Conservation (phyloP, 1,140 invertebrate genomes). For the Formica exsecta region DNA sequence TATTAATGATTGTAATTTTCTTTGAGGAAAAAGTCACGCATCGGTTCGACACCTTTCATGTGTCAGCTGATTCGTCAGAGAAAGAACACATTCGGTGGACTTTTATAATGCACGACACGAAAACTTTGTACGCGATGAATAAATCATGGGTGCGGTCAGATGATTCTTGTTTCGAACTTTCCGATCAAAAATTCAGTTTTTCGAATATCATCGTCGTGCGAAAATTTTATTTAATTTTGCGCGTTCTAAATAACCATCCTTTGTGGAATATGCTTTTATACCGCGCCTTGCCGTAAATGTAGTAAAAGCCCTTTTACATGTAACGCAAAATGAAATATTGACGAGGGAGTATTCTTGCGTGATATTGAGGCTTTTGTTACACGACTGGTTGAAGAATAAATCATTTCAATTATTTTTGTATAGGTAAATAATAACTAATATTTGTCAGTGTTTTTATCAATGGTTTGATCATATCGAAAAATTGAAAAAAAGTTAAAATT, state of each 20-base stretch:
- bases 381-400: background rate
- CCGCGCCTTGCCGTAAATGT: background rate
- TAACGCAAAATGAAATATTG: conserved; percentile 23
- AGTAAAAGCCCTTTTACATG: conserved; percentile 30
- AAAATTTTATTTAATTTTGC: conserved; percentile 6
- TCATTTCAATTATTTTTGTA: background rate
- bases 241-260: background rate
- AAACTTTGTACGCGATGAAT: conserved; percentile 33
- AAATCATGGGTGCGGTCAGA: conserved; percentile 3
- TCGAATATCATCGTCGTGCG: background rate
- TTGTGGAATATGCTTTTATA: background rate
- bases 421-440: background rate
- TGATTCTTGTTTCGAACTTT: conserved; percentile 10
- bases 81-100: background rate
- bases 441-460: background rate
- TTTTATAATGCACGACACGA: background rate
- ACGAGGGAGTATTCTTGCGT: background rate
- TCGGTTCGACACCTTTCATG: background rate
- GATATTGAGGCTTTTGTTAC: background rate
- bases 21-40: background rate
- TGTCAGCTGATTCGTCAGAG: background rate
- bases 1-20: too few species aligned
- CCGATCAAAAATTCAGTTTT: background rate
- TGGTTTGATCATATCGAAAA: background rate
- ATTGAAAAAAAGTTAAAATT: background rate